Base-by-base conservation (phyloP, 2,888 invertebrate species). In the Drosophila imparisetae region DNA sequence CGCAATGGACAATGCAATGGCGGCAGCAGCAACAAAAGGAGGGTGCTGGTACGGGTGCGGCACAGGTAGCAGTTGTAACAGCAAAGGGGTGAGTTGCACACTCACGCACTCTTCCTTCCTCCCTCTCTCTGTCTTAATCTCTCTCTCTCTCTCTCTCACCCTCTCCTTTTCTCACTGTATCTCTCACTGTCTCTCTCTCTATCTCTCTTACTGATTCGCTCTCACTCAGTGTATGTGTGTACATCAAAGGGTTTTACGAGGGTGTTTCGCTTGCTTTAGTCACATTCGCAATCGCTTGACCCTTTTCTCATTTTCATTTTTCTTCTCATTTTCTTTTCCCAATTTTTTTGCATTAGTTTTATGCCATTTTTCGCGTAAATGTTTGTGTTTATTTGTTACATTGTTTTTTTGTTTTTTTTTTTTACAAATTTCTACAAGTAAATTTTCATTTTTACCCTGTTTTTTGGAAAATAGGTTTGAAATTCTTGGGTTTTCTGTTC, bases 241-340 rank as follows among this genome's bases (percentile, higher is more conserved):
- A 58, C 69, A 61, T 84, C 55, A 85, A 85, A 85, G 85, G 89
- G 85, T 85, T 85, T 85, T 89, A 89, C 87, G 66, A 89, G 89
- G 86, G 57, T 57, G 57, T 42, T 57, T 40, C 13, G 81, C 83
- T 78, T 64, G 68, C 55, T 58, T 61, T 55, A 66, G 69, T 66
- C 36, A 42, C 24, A 27, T 65, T 62, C 42, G 42, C 66, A 64
- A 52, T 54, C 36, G 49, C 66, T 58, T 49, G 67, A 67, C 67
- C 65, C 62, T 66, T 50, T 72, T 68, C 29, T 13, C 24, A 18
- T 18, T 52, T 58, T 49, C 50, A 15, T 61, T 30, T 34, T 53
- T 30, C 27, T 49, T 45, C 15, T 52, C 36, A 27, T 48, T 59
- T 18, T 8, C n/a, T 15, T 40, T 48, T n/a, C 2, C 2, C 15